These are phyloP conservation scores for Dastarcus helophoroides DNA, from an alignment of 2,888 invertebrate genomes.

Conservation along the genomic window DNA sequence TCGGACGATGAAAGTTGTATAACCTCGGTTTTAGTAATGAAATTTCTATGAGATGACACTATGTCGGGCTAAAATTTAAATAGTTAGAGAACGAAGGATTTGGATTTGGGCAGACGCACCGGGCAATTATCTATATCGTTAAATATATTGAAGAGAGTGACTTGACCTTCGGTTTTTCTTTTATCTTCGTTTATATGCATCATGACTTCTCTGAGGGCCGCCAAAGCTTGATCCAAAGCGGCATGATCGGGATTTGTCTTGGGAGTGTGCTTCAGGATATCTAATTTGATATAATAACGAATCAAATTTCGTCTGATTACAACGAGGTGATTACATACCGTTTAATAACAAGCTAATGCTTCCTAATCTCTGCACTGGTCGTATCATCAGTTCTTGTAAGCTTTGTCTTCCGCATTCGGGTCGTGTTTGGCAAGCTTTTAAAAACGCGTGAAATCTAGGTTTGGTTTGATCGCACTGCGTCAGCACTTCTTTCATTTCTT, in stretches of 20 bases:
- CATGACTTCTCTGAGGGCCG: conserved; percentile 85
- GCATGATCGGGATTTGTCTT: conserved; percentile 80
- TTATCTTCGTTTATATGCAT: conserved; percentile 97
- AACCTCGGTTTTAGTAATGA: conserved; percentile 79
- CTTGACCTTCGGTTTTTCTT: conserved; percentile 88
- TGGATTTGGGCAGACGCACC: conserved; percentile 40
- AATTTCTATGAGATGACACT: conserved; percentile 84
- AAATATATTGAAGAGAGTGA: conserved; percentile 94
- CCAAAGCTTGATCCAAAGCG: conserved; percentile 74
- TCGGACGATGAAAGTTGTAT: conserved; percentile 65
- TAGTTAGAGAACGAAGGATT: not conserved
- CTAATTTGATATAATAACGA: conserved; percentile 50
- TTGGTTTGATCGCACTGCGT: conserved; percentile 82
- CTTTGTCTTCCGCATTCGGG: conserved; percentile 95
- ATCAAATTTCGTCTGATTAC: too few relatives aligned
- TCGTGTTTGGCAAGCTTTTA: conserved; percentile 87
- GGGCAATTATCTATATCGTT: conserved; percentile 98
- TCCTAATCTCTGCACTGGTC: conserved; percentile 95
- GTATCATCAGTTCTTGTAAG: conserved; percentile 88
- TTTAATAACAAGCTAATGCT: conserved; percentile 89
- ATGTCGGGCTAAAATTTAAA: conserved; percentile 58
- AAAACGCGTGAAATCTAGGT: conserved; percentile 95
- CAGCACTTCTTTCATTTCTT: conserved; percentile 91
- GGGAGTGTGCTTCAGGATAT: conserved; percentile 85
- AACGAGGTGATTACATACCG: conserved; percentile 53